phyloP scores from a whole-genome alignment of 2,113 vertebrate genomes.

The Zosterops japonicus region DNA sequence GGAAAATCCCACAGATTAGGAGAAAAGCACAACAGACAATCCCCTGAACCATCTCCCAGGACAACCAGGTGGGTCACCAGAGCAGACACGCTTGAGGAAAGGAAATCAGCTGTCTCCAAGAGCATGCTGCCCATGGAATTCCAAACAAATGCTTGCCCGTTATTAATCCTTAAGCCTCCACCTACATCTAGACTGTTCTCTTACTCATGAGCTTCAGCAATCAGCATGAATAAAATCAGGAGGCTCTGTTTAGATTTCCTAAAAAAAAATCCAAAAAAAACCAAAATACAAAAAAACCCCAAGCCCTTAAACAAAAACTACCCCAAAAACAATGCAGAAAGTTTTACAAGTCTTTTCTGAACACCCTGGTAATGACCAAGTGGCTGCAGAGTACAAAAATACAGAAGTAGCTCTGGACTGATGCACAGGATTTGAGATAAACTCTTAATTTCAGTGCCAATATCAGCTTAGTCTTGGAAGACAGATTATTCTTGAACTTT shows the following conservation, averaged over 20 bases:
- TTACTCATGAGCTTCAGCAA: background rate
- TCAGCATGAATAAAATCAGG: background rate
- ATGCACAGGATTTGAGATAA: background rate
- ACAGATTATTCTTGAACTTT: background rate
- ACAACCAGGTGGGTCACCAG: background rate
- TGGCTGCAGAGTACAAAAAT: background rate
- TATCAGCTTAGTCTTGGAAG: background rate
- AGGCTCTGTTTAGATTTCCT: background rate
- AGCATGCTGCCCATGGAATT: background rate
- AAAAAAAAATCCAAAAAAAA: background rate
- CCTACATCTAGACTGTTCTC: background rate
- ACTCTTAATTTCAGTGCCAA: background rate
- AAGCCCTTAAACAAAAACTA: background rate
- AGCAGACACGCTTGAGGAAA: background rate
- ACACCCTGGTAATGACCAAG: background rate
- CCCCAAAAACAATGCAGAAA: background rate
- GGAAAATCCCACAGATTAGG: background rate
- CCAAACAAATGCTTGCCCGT: background rate
- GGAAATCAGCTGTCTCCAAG: background rate
- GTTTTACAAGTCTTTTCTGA: background rate
- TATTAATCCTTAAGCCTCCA: background rate
- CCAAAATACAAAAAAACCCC: accelerated
- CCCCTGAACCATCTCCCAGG: background rate
- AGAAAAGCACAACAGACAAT: background rate
- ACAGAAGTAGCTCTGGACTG: background rate